phyloP scores from a whole-genome alignment of 2,113 vertebrate species.

The Sakesphorus luctuosus region DNA sequence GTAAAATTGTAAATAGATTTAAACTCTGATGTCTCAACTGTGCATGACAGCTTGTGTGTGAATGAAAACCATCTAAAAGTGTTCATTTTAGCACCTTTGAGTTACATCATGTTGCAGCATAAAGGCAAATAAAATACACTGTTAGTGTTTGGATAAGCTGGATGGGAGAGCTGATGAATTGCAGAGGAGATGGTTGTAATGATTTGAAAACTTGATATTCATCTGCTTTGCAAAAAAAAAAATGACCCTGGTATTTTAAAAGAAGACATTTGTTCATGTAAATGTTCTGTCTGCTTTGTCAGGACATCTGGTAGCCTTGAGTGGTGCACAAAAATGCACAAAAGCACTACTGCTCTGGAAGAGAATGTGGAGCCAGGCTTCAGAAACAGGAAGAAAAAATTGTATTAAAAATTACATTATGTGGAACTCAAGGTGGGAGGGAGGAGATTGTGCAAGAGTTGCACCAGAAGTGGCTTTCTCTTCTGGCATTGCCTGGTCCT shows the following conservation, averaged over 20 bases:
- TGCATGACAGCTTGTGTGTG: slow-evolving; percentile 61
- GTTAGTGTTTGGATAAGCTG: neutral
- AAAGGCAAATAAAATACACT: neutral
- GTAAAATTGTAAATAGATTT: slow-evolving; percentile 81
- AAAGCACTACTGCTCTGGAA: neutral
- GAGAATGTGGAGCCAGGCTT: neutral
- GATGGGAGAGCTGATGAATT: neutral
- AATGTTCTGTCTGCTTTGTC: neutral
- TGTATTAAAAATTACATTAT: neutral
- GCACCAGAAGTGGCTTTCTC: neutral
- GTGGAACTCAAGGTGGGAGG: neutral
- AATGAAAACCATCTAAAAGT: slow-evolving; percentile 6
- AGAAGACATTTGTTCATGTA: neutral
- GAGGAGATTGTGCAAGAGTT: neutral
- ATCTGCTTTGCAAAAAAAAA: neutral
- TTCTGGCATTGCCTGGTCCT: neutral
- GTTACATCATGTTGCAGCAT: neutral
- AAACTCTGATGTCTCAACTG: neutral
- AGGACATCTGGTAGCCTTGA: neutral
- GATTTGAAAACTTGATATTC: neutral
- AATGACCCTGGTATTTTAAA: neutral
- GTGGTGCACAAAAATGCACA: neutral
- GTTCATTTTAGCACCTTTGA: slow-evolving; percentile 21
- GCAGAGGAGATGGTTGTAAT: neutral
- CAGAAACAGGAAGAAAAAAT: neutral